Percentiles rank a stretch among this genome's conserved stretches.
These are phyloP conservation scores for Darevskia nairensis DNA, from an alignment of 2,797 vertebrate genomes.

Conservation along the genomic window DNA sequence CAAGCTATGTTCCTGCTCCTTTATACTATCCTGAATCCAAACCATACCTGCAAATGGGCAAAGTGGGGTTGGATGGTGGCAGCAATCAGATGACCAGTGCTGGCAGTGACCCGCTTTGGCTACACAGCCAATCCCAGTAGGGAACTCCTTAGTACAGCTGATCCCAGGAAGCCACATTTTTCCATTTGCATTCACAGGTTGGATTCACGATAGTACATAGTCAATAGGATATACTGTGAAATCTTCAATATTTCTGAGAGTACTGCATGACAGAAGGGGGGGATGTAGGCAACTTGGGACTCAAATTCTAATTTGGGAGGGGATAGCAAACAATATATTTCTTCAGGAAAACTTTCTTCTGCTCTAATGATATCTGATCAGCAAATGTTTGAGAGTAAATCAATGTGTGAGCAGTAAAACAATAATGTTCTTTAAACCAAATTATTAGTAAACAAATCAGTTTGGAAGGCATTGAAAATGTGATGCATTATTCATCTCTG, in stretches of 20 bases:
- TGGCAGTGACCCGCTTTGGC: too few species aligned
- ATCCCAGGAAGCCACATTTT: too few species aligned
- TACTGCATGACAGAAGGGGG: neutral
- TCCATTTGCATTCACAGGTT: too few species aligned
- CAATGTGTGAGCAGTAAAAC: conserved; percentile 68
- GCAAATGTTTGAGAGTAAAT: conserved; percentile 64
- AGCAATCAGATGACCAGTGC: too few species aligned
- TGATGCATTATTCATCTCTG: conserved; percentile 73
- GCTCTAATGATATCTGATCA: conserved; percentile 64
- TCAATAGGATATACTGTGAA: neutral
- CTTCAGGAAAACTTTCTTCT: conserved; percentile 65
- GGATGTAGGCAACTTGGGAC: neutral
- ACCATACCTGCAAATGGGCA: too few species aligned
- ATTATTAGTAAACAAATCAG: conserved; percentile 76
- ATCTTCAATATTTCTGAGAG: neutral
- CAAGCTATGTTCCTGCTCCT: too few species aligned
- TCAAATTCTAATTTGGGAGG: neutral
- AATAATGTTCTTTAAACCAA: conserved; percentile 72
- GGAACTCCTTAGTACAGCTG: too few species aligned
- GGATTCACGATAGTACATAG: too few species aligned
- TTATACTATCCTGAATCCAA: too few species aligned
- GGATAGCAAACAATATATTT: conserved; percentile 59
- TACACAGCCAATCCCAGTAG: too few species aligned
- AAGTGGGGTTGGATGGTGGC: too few species aligned
- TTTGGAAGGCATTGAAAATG: conserved; percentile 63